Evolutionary conservation across 2,797 vertebrate genomes (phyloP), one percentile per base, ranked within the genome.

Genomic region (Jordanella pulchra): DNA sequence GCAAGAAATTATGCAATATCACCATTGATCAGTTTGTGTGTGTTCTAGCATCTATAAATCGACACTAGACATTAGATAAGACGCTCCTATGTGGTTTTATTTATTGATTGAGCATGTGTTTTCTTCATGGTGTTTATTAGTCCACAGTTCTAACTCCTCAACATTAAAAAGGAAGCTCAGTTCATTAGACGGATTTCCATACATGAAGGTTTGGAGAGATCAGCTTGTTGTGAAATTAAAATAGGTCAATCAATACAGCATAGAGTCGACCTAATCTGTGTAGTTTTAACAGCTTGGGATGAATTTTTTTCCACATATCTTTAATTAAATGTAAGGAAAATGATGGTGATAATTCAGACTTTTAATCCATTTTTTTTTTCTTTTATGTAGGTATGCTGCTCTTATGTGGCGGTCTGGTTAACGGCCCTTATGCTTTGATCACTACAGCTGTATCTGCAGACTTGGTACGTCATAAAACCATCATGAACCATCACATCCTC

Each of bases 401-500:
- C 21, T 0, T 97, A 77, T 99, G 97, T 2, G 98, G 98, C 0
- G 94, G 90, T 17, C 93, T 99, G 73, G 98, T 99, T 27, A 99
- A 99, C 0, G 98, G 98, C 12, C 98, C 98, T 0, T 99, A 99
- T 0, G 95, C 97, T 0, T 96, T 99, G 81, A 99, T 99, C 89
- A 99, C 98, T 0, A 99, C 98, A 0, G 98, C 97, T 0, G 98
- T 99, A 2, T 99, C 97, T 0, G 97, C 98, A 68, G 98, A 99
- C 87, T 87, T 99, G 94, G 98, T 99, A 88, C 95, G 95, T n/a
- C 14, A 35, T 17, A 60, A 21, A 45, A 42, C 39, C 60, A 25
- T 65, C 63, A 44, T 73, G 63, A 73, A 72, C 55, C 69, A 75
- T n/a, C n/a, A 78, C 70, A 66, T 1, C 5, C 28, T 32, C 18